A percentile compares a stretch with the other conserved stretches of the same genome.
Evolutionary conservation across 2,888 invertebrate genomes (phyloP).

Genomic region (Ferrisia virgata): DNA sequence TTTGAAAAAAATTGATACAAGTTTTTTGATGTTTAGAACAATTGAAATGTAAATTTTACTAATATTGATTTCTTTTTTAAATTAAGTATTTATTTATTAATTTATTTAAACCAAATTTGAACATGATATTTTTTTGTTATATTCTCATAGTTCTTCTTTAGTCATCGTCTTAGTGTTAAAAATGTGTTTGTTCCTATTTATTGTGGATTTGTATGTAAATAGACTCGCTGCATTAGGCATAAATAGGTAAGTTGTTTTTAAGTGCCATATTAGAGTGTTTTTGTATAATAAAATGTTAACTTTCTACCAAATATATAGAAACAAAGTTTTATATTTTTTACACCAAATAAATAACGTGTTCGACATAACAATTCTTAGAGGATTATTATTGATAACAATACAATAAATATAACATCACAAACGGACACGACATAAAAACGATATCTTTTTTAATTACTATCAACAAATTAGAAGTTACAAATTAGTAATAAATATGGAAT

Average conservation of each 20-base stretch:
- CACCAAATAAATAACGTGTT: constrained; percentile 13
- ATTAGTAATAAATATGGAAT: background rate
- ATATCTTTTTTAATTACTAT: constrained; percentile 2
- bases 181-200: constrained; percentile 5
- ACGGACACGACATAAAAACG: constrained; percentile 18
- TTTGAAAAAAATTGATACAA: background rate
- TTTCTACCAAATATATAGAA: background rate
- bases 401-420: constrained; percentile 15
- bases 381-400: constrained; percentile 19
- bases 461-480: constrained; percentile 9
- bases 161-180: background rate
- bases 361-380: background rate
- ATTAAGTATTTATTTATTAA: background rate
- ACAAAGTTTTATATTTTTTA: background rate
- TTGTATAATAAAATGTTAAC: background rate
- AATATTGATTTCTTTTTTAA: background rate
- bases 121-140: background rate
- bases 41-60: background rate
- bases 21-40: background rate
- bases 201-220: background rate
- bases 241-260: background rate
- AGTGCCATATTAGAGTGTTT: background rate
- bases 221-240: background rate
- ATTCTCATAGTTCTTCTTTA: background rate
- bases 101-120: background rate